Evolutionary conservation across 2,797 vertebrate species (phyloP), one percentile per base, ranked within the genome.

Genomic region (Acipenser oxyrinchus): DNA sequence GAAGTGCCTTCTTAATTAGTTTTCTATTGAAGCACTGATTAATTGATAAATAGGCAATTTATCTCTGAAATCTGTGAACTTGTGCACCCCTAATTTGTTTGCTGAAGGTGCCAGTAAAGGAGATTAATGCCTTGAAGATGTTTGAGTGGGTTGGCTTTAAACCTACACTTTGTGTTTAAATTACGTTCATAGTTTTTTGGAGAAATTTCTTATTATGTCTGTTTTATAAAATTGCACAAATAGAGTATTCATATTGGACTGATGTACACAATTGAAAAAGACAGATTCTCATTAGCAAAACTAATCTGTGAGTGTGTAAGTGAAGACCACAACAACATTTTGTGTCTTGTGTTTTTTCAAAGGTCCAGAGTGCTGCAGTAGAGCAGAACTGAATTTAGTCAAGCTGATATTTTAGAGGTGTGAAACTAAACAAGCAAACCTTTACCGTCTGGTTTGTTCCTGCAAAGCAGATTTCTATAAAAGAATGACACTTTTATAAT

Each of bases 51-150:
- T 79, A 76, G 69, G 50, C 12, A 67, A 11, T 68, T 81, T 87
- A 89, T 89, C 86, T 6, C 53, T 74, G 76, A 74, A 73, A 89
- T 89, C 85, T 77, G 73, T 86, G 87, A 91, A 85, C 87, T 84
- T 68, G 79, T 79, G 82, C 82, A 76, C 76, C 84, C 73, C 78
- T 86, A 82, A 87, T 91, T 89, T 89, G 88, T 89, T 88, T 89
- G 86, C 88, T 78, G 79, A 86, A 81, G 82, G 84, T 78, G 77
- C 79, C 81, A 79, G 82, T 84, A 72, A 88, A 87, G 83, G 82
- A 87, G 83, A 88, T 88, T 87, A 87, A 82, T 76, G 78, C 68
- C 52, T 74, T 83, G 84, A 80, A 84, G 83, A 84, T 87, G 84
- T 83, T 78, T 72, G 75, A 74, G 72, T 74, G 64, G 65, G 10